Conservation (phyloP, 1,140 invertebrate species). For the Dinoponera quadriceps region DNA sequence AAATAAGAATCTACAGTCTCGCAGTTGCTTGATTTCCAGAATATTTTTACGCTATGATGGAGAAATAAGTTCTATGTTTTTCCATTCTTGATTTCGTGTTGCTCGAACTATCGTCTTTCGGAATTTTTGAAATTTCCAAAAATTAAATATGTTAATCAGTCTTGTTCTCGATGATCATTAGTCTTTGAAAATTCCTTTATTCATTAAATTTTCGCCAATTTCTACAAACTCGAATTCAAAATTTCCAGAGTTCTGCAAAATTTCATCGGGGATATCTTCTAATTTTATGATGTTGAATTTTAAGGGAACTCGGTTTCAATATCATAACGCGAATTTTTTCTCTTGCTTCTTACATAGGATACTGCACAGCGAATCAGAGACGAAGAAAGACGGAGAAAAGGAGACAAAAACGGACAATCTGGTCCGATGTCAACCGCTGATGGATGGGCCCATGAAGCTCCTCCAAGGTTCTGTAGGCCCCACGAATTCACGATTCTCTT, state of each 20-base stretch:
- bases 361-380: conserved; percentile 74
- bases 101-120: not conserved
- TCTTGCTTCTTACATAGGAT: conserved; percentile 51
- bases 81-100: not conserved
- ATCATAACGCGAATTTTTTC: conserved; percentile 59
- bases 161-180: not conserved
- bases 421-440: conserved; percentile 81
- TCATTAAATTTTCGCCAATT: too few relatives aligned
- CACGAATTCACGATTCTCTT: conserved; percentile 67
- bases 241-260: too few relatives aligned
- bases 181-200: not conserved
- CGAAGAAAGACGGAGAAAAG: conserved; percentile 63
- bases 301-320: not conserved
- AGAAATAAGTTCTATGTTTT: not conserved
- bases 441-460: conserved; percentile 78
- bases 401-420: conserved; percentile 78
- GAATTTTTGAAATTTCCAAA: not conserved
- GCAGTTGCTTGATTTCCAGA: not conserved
- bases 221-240: too few relatives aligned
- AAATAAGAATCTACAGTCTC: not conserved
- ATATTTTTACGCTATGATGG: not conserved
- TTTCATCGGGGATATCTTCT: too few relatives aligned
- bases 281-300: not conserved
- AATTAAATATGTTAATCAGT: not conserved
- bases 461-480: conserved; percentile 70